Conservation (phyloP, 2,888 invertebrate genomes). For the Eueremaeus valkanovi region DNA sequence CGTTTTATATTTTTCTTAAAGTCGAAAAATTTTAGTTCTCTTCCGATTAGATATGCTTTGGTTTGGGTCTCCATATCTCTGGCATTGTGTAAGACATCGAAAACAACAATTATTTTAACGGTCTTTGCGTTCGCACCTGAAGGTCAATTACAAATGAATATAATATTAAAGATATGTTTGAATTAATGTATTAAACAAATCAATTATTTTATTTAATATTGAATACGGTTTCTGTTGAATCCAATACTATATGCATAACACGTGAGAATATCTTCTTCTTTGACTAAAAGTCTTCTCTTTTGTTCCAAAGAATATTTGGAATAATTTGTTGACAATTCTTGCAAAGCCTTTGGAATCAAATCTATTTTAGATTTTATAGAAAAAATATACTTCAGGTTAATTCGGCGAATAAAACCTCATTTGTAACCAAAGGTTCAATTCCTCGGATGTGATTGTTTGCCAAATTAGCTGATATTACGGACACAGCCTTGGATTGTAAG, state of each 20-base stretch:
- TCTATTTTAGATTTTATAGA: background rate
- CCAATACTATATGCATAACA: background rate
- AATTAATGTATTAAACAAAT: background rate
- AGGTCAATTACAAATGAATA: too few relatives aligned
- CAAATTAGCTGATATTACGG: slow-evolving; percentile 27
- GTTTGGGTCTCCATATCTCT: background rate
- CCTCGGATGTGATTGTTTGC: slow-evolving; percentile 36
- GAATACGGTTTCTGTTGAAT: background rate
- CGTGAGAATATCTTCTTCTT: background rate
- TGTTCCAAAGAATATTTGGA: background rate
- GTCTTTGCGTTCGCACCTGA: background rate
- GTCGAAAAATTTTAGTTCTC: background rate
- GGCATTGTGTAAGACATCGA: background rate
- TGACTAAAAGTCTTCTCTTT: background rate
- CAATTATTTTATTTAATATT: background rate
- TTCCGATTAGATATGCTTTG: too few relatives aligned
- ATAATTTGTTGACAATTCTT: background rate
- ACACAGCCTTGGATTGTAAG: background rate
- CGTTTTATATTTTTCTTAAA: background rate
- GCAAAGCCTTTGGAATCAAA: background rate
- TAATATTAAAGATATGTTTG: too few relatives aligned
- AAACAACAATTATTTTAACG: background rate
- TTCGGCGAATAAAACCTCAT: background rate
- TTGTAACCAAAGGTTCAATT: slow-evolving; percentile 14
- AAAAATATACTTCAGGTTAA: too few relatives aligned